Percentiles rank a stretch among this genome's conserved stretches.
These are phyloP conservation scores for Leptinotarsa lineolata DNA, from an alignment of 1,140 invertebrate species.

Conservation along the genomic window DNA sequence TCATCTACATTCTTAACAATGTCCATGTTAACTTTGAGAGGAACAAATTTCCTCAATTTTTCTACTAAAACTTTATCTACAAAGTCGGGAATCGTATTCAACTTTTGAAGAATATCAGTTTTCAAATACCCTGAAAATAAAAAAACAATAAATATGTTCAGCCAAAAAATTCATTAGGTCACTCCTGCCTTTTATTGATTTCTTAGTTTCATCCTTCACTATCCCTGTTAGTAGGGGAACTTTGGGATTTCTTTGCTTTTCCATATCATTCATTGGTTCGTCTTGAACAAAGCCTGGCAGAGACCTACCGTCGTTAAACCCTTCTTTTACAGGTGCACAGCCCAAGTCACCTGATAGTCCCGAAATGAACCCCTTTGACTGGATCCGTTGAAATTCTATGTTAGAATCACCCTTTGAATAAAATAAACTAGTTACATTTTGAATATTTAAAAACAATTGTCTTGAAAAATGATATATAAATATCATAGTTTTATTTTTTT, in stretches of 20 bases:
- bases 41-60: constrained; percentile 48
- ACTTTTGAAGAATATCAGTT: constrained; percentile 57
- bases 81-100: constrained; percentile 61
- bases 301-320: constrained; percentile 63
- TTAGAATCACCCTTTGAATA: constrained; percentile 56
- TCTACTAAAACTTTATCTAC: constrained; percentile 61
- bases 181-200: constrained; percentile 61
- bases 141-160: background rate
- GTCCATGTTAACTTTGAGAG: constrained; percentile 4
- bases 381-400: constrained; percentile 56
- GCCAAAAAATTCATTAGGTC: background rate
- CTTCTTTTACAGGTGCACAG: constrained; percentile 67
- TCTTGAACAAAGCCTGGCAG: constrained; percentile 64
- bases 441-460: too few relatives aligned
- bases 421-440: background rate
- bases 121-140: constrained; percentile 58
- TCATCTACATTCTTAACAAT: background rate
- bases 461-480: too few relatives aligned
- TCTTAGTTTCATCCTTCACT: constrained; percentile 70
- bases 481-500: too few relatives aligned
- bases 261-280: constrained; percentile 64
- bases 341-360: constrained; percentile 55
- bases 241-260: constrained; percentile 58
- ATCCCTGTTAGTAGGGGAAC: constrained; percentile 73
- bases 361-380: constrained; percentile 58